Conservation (phyloP, 2,113 vertebrate species). For the Microcebus lehilahytsara region DNA sequence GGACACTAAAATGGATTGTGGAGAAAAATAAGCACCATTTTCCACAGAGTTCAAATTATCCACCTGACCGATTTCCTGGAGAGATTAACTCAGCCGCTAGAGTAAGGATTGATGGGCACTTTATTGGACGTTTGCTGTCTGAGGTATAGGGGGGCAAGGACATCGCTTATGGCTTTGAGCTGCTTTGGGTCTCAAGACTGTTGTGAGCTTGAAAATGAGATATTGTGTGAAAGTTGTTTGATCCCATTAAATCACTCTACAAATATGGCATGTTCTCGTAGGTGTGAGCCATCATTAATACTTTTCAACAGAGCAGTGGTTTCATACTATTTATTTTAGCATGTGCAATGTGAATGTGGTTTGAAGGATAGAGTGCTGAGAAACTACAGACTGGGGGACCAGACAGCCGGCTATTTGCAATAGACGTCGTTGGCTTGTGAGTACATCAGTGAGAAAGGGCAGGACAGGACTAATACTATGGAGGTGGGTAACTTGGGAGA, state of each 20-base stretch:
- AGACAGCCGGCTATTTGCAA: background rate
- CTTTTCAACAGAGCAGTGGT: background rate
- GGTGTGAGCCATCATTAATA: background rate
- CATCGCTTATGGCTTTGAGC: background rate
- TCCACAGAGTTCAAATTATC: background rate
- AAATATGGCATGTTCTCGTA: background rate
- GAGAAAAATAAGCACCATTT: constrained; percentile 1
- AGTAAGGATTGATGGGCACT: background rate
- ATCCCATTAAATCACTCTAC: background rate
- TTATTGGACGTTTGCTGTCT: background rate
- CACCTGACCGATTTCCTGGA: background rate
- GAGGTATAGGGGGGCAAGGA: background rate
- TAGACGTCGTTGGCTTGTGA: background rate
- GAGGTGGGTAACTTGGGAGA: background rate
- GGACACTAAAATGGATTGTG: background rate
- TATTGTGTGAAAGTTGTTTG: background rate
- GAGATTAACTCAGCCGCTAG: background rate
- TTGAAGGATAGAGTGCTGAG: background rate
- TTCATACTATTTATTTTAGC: background rate
- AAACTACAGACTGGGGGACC: background rate
- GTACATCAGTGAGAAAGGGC: background rate
- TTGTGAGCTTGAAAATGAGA: background rate
- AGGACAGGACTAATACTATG: background rate
- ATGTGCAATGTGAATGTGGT: background rate
- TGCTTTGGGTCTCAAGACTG: background rate